phyloP scores from a whole-genome alignment of 2,888 invertebrate genomes.

The Melanostoma scalare region DNA sequence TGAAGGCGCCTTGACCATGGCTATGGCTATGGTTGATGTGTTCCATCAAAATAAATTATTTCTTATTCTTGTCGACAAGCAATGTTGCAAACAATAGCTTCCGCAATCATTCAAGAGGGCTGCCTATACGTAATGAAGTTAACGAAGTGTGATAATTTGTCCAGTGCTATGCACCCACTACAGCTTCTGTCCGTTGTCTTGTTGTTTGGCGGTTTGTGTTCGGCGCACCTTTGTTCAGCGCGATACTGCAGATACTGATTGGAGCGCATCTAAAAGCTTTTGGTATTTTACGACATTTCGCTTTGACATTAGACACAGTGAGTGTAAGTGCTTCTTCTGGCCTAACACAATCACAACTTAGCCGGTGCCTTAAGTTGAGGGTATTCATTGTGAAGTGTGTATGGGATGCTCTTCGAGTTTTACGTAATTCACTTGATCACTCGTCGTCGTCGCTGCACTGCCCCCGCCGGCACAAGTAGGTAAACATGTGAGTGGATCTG shows the following conservation, averaged over 20 bases:
- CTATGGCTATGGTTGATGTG: conserved; percentile 22
- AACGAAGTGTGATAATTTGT: conserved; percentile 69
- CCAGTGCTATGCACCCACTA: conserved; percentile 41
- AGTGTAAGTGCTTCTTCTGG: conserved; percentile 22
- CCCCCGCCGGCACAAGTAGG: conserved; percentile 22
- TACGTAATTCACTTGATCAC: conserved; percentile 51
- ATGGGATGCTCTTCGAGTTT: conserved; percentile 23
- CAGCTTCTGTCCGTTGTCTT: not conserved
- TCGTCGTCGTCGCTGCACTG: not conserved
- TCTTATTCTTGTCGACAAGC: conserved; percentile 62
- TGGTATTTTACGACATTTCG: conserved; percentile 71
- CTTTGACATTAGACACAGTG: conserved; percentile 66
- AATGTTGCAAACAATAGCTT: conserved; percentile 49
- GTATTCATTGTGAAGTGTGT: not conserved
- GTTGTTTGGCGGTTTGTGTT: conserved; percentile 3
- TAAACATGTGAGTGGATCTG: conserved; percentile 17
- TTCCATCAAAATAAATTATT: conserved; percentile 38
- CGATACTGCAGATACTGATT: conserved; percentile 2
- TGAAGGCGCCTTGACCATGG: conserved; percentile 52
- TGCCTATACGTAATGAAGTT: conserved; percentile 48
- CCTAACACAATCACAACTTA: conserved; percentile 24
- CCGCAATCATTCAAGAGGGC: conserved; percentile 47
- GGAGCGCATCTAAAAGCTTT: conserved; percentile 35
- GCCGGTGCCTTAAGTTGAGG: conserved; percentile 24
- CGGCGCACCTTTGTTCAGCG: conserved; percentile 53